These are phyloP conservation scores for Troglohyphantes excavatus DNA, from an alignment of 2,888 invertebrate genomes.

Conservation along the genomic window DNA sequence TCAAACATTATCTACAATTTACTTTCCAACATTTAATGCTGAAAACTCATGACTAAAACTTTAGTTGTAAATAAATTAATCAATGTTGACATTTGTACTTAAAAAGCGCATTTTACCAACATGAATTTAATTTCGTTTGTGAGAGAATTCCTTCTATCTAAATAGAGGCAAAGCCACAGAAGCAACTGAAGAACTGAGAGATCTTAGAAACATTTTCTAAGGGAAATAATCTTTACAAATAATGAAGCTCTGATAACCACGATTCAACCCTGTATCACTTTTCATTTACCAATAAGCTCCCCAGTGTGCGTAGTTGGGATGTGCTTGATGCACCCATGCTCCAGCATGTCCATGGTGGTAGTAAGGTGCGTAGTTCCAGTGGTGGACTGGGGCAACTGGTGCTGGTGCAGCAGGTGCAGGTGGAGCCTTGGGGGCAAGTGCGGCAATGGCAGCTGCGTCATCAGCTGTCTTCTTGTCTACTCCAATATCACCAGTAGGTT, in stretches of 20 bases:
- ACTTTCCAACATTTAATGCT: too few relatives aligned
- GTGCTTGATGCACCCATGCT: conserved; percentile 26
- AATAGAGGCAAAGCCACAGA: too few relatives aligned
- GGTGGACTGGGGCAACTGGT: conserved; percentile 16
- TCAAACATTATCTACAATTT: too few relatives aligned
- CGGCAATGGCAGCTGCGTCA: conserved; percentile 75
- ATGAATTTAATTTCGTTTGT: too few relatives aligned
- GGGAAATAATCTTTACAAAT: too few relatives aligned
- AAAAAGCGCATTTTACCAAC: too few relatives aligned
- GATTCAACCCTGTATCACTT: background rate
- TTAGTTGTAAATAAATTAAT: too few relatives aligned
- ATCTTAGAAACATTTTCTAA: too few relatives aligned
- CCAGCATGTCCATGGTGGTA: conserved; percentile 35
- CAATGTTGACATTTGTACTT: too few relatives aligned
- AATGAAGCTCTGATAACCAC: background rate
- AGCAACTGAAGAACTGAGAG: too few relatives aligned
- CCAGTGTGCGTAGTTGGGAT: conserved; percentile 47
- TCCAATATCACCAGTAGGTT: conserved; percentile 77
- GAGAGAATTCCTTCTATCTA: too few relatives aligned
- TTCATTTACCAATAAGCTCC: conserved; percentile 53
- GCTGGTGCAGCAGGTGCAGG: background rate
- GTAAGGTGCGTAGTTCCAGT: conserved; percentile 37
- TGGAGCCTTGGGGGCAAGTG: conserved; percentile 75
- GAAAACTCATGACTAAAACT: too few relatives aligned
- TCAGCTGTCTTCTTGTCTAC: conserved; percentile 78